Evolutionary conservation across 2,113 vertebrate genomes (phyloP), one percentile per base, ranked within the genome.

Genomic region (Pseudolaguvia tuberculata): DNA sequence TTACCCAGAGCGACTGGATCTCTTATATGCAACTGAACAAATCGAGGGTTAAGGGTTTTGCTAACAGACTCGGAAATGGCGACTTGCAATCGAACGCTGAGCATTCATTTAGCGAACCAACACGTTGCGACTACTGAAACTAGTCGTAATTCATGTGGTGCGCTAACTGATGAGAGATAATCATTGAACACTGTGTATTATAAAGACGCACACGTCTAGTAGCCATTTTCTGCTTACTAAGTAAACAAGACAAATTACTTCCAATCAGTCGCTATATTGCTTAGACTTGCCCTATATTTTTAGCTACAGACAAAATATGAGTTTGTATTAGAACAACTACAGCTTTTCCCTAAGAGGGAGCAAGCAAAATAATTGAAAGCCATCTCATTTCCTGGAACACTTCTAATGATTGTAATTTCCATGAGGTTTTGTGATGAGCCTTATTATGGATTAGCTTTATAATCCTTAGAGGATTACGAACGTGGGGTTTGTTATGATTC

Each of bases 401-500:
- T 29, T 59, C 61, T 79, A 72, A 59, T 77, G 80, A 80, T 69
- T 53, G 85, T 79, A 75, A 75, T 83, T 82, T 71, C 67, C 70
- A 27, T 73, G 76, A 81, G 63, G 57, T 84, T 81, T 84, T 81
- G 75, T 83, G 74, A 84, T 35, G 80, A 84, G 61, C 77, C 68
- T 66, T 78, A 85, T 83, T 83, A 83, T 83, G 79, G 73, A 59
- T 72, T 73, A 82, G 85, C 71, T 76, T 80, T 72, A 29, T 81
- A 85, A 82, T 83, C 84, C 86, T 80, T 45, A 53, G 66, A 77
- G 82, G 85, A 84, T 88, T 86, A 84, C 69, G 83, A 67, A 65
- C 57, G 70, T 87, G 83, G 81, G 78, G 70, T 80, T 83, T 80
- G 79, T 83, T 87, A 86, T 84, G 80, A 88, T 83, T 80, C 80